Percentiles rank a stretch among this genome's conserved stretches.
These are phyloP conservation scores for Taxidea taxus DNA, from an alignment of 2,113 vertebrate species.

Conservation along the genomic window DNA sequence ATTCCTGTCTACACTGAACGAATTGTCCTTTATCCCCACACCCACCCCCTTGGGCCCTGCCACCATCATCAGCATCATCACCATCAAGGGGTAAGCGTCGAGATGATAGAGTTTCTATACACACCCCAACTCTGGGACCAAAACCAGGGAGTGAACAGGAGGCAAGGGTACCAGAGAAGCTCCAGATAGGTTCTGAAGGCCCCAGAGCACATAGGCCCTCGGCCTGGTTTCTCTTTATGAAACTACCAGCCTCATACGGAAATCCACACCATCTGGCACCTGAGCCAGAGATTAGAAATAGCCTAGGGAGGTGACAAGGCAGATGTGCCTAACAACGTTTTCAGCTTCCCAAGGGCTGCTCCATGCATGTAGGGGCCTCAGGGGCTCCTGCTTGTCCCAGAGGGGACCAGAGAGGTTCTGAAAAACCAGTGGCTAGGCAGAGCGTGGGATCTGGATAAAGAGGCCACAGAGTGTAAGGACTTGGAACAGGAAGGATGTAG, in stretches of 20 bases:
- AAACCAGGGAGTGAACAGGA: background rate
- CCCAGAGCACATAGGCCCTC: background rate
- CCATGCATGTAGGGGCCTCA: background rate
- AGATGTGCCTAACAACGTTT: background rate
- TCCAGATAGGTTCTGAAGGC: background rate
- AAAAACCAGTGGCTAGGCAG: background rate
- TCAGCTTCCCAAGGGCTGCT: background rate
- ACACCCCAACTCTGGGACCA: background rate
- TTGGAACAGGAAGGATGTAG: background rate
- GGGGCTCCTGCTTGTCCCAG: background rate
- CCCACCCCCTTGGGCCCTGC: background rate
- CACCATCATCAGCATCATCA: background rate
- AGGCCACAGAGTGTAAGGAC: background rate
- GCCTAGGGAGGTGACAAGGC: background rate
- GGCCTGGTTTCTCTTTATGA: background rate
- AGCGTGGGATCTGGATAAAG: background rate
- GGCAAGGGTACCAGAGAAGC: background rate
- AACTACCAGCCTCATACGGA: background rate
- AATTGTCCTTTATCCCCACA: background rate
- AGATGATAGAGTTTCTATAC: background rate
- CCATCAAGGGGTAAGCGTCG: background rate
- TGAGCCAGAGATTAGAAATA: background rate
- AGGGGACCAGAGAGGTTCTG: background rate
- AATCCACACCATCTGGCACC: background rate
- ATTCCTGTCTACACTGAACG: too few relatives aligned